Evolutionary conservation across 2,797 vertebrate species (phyloP), one percentile per base, ranked within the genome.

Genomic region (Labroides dimidiatus): DNA sequence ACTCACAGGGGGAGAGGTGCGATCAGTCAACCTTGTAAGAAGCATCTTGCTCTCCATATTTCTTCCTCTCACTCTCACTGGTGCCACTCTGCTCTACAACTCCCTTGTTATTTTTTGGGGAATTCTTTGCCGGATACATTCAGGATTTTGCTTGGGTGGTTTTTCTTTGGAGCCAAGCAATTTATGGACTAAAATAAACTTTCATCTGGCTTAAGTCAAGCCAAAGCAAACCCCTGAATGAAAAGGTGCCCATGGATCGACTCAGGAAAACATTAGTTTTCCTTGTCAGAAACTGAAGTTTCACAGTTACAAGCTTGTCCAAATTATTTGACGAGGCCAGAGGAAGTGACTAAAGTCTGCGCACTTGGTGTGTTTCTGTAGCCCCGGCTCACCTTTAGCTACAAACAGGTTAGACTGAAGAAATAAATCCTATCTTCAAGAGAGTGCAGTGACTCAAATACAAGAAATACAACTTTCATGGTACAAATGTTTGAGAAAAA

Each of bases 121-220:
- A 91, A 86, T 84, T 90, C 79, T 90, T 88, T 49, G 60, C 84
- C 75, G 81, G 86, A 93, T 91, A 87, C 60, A 89, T 91, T 68
- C 86, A 60, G 75, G 84, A 86, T 91, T 91, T 92, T 89, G 81
- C 88, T 92, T 90, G 85, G 87, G 85, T 89, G 88, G 85, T 89
- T 93, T 49, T 93, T 91, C 86, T 90, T 92, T 84, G 82, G 90
- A 90, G 83, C 82, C 55, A 72, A 85, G 85, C 88, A 86, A 89
- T 93, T 94, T 91, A 92, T 89, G 89, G 78, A 91, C 82, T 86
- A 90, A 92, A 93, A 93, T 89, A 93, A 94, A 94, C 87, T 82
- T 92, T 92, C 88, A 93, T 92, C 83, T 91, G 80, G 91, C 80
- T 87, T 82, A 89, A 83, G 75, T 81, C 75, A 80, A 75, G 90